phyloP scores from a whole-genome alignment of 2,797 vertebrate species.

The Potorous gilbertii region DNA sequence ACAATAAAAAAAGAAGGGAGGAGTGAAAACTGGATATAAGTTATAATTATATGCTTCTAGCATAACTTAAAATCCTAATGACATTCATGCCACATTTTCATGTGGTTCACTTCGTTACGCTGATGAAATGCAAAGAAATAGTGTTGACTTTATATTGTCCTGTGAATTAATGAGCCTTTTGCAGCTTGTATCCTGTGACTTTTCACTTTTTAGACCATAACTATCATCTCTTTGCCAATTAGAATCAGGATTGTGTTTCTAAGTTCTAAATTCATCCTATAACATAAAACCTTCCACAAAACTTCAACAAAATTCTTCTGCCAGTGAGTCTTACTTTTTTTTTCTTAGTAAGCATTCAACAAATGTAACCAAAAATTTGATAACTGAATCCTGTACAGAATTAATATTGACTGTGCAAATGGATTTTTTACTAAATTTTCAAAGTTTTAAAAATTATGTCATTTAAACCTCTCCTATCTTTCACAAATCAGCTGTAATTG shows the following conservation, averaged over 20 bases:
- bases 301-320: neutral
- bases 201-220: neutral
- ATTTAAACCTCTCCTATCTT: conserved; percentile 1
- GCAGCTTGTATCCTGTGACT: neutral
- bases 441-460: neutral
- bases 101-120: conserved; percentile 10
- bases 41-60: neutral
- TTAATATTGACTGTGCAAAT: conserved; percentile 2
- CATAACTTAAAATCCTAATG: neutral
- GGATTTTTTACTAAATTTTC: conserved; percentile 24
- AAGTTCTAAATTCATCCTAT: neutral
- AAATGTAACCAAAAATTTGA: neutral
- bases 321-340: neutral
- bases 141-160: neutral
- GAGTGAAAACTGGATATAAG: neutral
- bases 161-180: neutral
- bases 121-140: neutral
- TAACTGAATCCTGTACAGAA: neutral
- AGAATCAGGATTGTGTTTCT: neutral
- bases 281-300: neutral
- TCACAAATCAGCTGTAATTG: neutral
- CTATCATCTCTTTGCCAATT: neutral
- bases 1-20: neutral
- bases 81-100: neutral
- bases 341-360: neutral